Evolutionary conservation across 2,888 invertebrate genomes (phyloP), one percentile per base, ranked within the genome.

Genomic region (Nemotelus pantherinus): DNA sequence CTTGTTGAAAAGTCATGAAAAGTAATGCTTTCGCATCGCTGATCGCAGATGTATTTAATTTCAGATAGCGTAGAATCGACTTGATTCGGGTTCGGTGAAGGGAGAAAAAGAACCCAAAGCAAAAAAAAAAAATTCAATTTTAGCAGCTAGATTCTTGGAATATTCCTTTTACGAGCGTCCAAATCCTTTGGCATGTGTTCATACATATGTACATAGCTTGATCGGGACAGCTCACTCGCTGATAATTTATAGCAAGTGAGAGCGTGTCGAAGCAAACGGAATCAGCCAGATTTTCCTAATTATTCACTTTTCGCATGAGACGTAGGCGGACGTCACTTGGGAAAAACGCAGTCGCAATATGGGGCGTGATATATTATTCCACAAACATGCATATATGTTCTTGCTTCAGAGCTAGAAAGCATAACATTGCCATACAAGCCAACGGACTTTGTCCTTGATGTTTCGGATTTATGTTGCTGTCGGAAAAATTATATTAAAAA

Each of bases 221-320:
- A 10, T 4, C 45, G 9, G 4, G 44, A 4, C 65, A 7, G 6
- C 6, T 47, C 2, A 3, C 63, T 4, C 3, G 43, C 39, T 7
- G 3, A 41, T 41, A 7, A 63, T 63, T 5, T 63, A 7, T 47
- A 45, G 4, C 9, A n/a, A 3, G n/a, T 47, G 47, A 47, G 25
- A 45, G 47, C 47, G 47, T 47, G 65, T 65, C 9, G 57, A 43
- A 71, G n/a, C 10, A n/a, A 55, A 65, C 44, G 0, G 25, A 25
- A 25, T 1, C 25, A 65, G n/a, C 44, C 71, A 57, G 55, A 57
- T 57, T 71, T 39, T 71, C 55, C 71, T 71, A 71, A 71, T 71
- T 71, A 71, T 71, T 57, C 53, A 10, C 53, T 10, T 9, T 25
- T 43, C 63, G 39, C 43, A 10, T 57, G 10, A 4, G 57, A 25